Evolutionary conservation across 53 echinoderm and acorn worm species (phyloP).

Genomic region (Antedon mediterranea): DNA sequence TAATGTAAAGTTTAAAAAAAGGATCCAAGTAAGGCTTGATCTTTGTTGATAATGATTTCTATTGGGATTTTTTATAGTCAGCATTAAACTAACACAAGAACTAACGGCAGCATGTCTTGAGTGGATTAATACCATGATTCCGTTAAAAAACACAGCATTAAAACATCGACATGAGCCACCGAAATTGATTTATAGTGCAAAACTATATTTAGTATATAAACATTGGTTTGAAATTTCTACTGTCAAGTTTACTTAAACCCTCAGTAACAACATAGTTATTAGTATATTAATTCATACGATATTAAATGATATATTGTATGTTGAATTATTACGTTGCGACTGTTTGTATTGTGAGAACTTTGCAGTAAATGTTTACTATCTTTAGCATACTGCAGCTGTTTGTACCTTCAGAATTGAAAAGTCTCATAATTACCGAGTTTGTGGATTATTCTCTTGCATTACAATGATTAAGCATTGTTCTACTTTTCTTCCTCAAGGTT

Average conservation of each 20-base stretch:
- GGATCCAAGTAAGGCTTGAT: too few species aligned
- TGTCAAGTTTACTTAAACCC: background rate
- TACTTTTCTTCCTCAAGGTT: background rate
- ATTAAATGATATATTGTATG: background rate
- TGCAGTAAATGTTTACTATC: background rate
- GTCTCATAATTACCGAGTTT: too few species aligned
- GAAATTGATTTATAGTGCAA: background rate
- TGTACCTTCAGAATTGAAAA: background rate
- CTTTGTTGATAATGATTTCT: too few species aligned
- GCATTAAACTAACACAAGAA: too few species aligned
- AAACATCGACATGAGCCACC: background rate
- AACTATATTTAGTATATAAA: background rate
- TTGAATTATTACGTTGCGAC: background rate
- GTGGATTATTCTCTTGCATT: too few species aligned
- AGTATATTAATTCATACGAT: background rate
- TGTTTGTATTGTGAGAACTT: background rate
- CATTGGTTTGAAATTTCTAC: too few species aligned
- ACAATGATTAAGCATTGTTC: too few species aligned
- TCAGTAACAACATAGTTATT: background rate
- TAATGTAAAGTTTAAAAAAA: too few species aligned
- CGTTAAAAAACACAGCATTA: background rate
- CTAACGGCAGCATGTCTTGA: background rate
- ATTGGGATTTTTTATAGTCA: too few species aligned
- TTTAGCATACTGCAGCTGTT: background rate
- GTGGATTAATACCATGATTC: background rate